A percentile compares a stretch with the other conserved stretches of the same genome.
These are phyloP conservation scores for Actenoides lindsayi DNA, from an alignment of 2,113 vertebrate species.

Conservation along the genomic window DNA sequence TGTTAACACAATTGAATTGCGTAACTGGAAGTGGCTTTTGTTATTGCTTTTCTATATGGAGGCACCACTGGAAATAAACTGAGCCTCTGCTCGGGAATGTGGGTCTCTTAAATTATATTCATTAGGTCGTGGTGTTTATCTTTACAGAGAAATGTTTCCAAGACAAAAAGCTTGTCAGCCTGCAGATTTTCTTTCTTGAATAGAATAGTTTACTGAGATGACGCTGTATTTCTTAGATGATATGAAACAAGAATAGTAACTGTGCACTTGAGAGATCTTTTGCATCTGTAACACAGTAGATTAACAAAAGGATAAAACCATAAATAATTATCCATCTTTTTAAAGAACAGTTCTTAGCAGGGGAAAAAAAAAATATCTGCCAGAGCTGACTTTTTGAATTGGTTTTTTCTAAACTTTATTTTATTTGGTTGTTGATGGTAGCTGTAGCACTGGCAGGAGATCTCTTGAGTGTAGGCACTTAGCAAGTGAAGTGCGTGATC, in stretches of 20 bases:
- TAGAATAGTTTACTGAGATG: background rate
- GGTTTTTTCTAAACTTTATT: background rate
- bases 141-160: background rate
- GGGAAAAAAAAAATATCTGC: background rate
- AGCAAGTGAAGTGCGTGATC: background rate
- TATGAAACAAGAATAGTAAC: background rate
- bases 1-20: background rate
- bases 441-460: background rate
- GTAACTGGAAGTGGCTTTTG: conserved; percentile 23
- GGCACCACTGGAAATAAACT: background rate
- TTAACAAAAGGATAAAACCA: background rate
- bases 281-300: background rate
- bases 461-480: background rate
- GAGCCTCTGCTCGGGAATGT: conserved; percentile 14
- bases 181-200: background rate
- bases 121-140: background rate
- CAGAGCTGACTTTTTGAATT: background rate
- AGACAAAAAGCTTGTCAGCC: background rate
- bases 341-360: background rate
- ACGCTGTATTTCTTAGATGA: background rate
- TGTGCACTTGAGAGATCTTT: background rate
- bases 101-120: background rate
- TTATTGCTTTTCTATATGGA: background rate
- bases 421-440: background rate
- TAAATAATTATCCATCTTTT: background rate